These are phyloP conservation scores for Sitta carolinensis DNA, from an alignment of 2,797 vertebrate species.

Conservation along the genomic window DNA sequence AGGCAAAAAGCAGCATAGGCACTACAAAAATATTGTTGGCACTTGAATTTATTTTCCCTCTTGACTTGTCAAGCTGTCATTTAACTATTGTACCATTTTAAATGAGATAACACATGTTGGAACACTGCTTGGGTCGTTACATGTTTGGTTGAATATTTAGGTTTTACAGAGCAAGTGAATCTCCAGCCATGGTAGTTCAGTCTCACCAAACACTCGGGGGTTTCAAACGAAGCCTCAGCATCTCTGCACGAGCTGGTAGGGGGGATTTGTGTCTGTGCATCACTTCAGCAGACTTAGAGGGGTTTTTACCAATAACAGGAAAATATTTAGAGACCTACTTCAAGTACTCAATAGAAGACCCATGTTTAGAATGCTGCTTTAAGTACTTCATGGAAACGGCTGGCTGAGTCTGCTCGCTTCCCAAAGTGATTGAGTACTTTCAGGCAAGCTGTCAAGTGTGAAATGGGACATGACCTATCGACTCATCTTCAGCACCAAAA, in stretches of 20 bases:
- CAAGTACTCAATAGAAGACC: not conserved
- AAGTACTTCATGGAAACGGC: not conserved
- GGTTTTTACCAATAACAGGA: not conserved
- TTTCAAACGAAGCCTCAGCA: not conserved
- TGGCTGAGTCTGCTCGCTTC: not conserved
- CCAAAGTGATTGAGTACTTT: not conserved
- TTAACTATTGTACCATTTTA: not conserved
- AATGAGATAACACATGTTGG: not conserved
- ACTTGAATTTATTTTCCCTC: not conserved
- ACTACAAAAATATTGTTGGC: not conserved
- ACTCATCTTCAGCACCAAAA: conserved; percentile 64
- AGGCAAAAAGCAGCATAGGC: not conserved
- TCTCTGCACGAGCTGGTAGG: not conserved
- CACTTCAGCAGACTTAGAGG: not conserved
- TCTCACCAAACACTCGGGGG: not conserved
- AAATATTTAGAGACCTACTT: not conserved
- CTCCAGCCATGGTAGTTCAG: not conserved
- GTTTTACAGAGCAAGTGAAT: not conserved
- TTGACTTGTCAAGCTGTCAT: not conserved
- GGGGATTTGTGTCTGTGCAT: accelerated
- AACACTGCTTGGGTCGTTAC: not conserved
- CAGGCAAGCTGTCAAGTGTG: conserved; percentile 72
- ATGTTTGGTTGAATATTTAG: not conserved
- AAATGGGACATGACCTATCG: conserved; percentile 85
- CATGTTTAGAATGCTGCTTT: not conserved